Conservation (phyloP, 2,888 invertebrate species). For the Acleris holmiana region DNA sequence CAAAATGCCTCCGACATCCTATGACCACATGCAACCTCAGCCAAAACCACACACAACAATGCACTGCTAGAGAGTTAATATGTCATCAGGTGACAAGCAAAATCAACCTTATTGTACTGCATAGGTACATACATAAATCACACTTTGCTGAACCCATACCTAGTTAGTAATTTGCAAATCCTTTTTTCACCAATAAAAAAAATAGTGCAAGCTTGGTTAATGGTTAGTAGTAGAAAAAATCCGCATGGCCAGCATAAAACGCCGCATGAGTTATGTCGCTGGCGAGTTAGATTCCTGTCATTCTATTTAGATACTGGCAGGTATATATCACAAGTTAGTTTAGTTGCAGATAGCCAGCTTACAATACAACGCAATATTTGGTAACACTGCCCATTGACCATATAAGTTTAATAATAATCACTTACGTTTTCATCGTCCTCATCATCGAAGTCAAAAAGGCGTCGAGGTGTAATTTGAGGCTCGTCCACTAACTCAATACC, state of each 20-base stretch:
- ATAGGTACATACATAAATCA: slow-evolving; percentile 1
- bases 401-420: slow-evolving; percentile 8
- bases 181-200: not conserved
- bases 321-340: slow-evolving; percentile 14
- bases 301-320: slow-evolving; percentile 11
- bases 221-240: slow-evolving; percentile 2
- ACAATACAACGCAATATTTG: slow-evolving; percentile 15
- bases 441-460: slow-evolving; percentile 13
- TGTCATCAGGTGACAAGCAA: slow-evolving; percentile 3
- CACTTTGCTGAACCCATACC: slow-evolving; percentile 5
- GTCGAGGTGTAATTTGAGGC: slow-evolving; percentile 16
- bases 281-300: slow-evolving; percentile 10
- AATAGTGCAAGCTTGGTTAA: slow-evolving; percentile 6
- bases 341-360: slow-evolving; percentile 15
- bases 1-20: slow-evolving; percentile 9
- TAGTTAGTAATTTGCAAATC: slow-evolving; percentile 7
- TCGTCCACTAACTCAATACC: slow-evolving; percentile 7
- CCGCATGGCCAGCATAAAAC: slow-evolving; percentile 7
- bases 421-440: slow-evolving; percentile 11
- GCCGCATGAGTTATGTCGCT: slow-evolving; percentile 11
- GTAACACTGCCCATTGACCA: slow-evolving; percentile 14
- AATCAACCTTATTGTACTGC: slow-evolving; percentile 4
- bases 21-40: slow-evolving; percentile 7
- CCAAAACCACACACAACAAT: slow-evolving; percentile 7
- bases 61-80: slow-evolving; percentile 7